Evolutionary conservation across 2,797 vertebrate genomes (phyloP), one percentile per base, ranked within the genome.

Genomic region (Cyclura pinguis): DNA sequence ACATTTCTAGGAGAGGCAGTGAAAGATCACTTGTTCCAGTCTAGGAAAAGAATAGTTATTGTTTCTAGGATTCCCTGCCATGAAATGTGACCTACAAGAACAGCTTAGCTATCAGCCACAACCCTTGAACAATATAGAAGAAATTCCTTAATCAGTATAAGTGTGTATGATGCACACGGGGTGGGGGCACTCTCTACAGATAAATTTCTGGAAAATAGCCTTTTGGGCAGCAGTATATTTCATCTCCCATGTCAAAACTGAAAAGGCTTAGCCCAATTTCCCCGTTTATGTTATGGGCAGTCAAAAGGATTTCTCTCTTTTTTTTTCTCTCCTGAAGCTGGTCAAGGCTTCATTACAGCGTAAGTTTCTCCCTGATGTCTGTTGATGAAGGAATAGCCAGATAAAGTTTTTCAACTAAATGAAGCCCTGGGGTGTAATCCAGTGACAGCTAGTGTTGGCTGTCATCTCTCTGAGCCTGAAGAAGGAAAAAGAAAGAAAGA

Each of bases 11-110:
- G 77, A 88, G 80, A 87, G 35, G 16, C 87, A 87, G 85, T n/a
- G 78, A 92, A 95, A 88, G 67, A 94, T 93, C 89, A 42, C 88
- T 93, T 93, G 69, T 88, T 93, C 69, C 20, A 47, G 57, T n/a
- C 90, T 91, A 94, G 90, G 69, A 92, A 87, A 27, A 18, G 8
- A 72, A 80, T 77, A 35, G 18, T 92, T 91, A 88, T 62, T 90
- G 73, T 88, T 94, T 42, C 38, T 14, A 77, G 73, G 84, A 84
- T 92, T 93, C 95, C 93, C 82, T 52, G 52, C 84, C 52, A 35
- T 69, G n/a, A 93, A 93, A 87, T 0, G 0, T 80, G 57, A 88
- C 84, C 67, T 86, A 89, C 86, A 13, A 85, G 20, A 29, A 90
- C 80, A 74, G 4, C 89, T 84, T 27, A n/a, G 16, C 62, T 85